Evolutionary conservation across 2,888 invertebrate species (phyloP), one percentile per base, ranked within the genome.

Genomic region (Limnephilus marmoratus): DNA sequence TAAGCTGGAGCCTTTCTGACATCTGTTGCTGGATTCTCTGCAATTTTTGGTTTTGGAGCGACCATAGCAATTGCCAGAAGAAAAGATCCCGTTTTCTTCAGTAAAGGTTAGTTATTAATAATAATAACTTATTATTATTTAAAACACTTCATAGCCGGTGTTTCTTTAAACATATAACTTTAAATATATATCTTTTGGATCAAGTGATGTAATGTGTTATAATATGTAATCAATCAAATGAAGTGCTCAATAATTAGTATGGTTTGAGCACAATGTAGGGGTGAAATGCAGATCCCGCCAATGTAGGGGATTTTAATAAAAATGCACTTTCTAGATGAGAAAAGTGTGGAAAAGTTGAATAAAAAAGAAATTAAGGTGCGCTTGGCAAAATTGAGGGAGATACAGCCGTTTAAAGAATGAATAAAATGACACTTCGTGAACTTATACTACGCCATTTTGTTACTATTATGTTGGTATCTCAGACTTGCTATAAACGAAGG

Each of bases 11-110:
- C 97, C 93, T 98, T 98, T 95, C 95, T 98, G 90, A 96, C 97
- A 45, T 96, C 97, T 81, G 96, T 98, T 18, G 97, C 98, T 90
- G 98, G 98, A 12, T 96, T 98, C 87, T 98, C 99, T 1, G 97
- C 98, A 3, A 94, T 98, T 15, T 96, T 97, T 94, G 99, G 99
- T 11, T 99, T 99, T 95, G 97, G 98, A 41, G 96, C 97, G 92
- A 98, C 99, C 13, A 94, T 99, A 85, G 97, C 98, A 29, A 96
- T 97, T 91, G 98, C 98, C 0, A 98, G 97, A 95, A 98, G 97
- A 95, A 96, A 97, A 92, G 99, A 99, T 94, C 97, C 98, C 0
- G 97, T 97, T 94, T 97, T 97, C 94, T 98, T 99, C 94, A 97
- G 96, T 94, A 98, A 98, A 96, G 98, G 96, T 95, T 94, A 41